Base-by-base conservation (phyloP, 2,113 vertebrate species). In the Campylomormyrus tamandua region DNA sequence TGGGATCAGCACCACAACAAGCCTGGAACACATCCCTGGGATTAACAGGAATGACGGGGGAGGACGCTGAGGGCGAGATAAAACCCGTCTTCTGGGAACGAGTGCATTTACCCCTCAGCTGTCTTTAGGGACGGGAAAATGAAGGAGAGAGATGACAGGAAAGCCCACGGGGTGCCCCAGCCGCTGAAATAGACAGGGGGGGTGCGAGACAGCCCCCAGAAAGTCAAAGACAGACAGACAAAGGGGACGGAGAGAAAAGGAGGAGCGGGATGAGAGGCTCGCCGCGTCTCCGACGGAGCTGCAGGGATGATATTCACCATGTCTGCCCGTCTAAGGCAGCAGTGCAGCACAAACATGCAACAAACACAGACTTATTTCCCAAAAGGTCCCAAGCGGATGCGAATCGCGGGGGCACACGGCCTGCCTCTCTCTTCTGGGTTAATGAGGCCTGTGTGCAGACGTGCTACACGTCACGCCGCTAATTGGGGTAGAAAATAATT, bases 401-500 rank as follows among this genome's bases (percentile, higher is more conserved):
- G 3, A 13, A 31, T 70, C 9, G 31, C 0, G 27, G 66, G 3
- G 24, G 9, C 10, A 70, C 66, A 3, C 0, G 1, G 66, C 66
- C 46, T 11, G 24, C 46, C 83, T 3, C 45, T 85, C 42, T 50
- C 45, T 6, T 13, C n/a, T 7, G 21, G 83, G 45, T 85, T 11
- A 50, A 49, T n/a, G 15, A 49, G 8, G 7, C 80, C 17, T 21
- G 2, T 11, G n/a, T n/a, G 21, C 39, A 11, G 7, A 85, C 48
- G 83, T 19, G 35, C 21, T 50, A 6, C 48, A 17, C n/a, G n/a
- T 31, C 21, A 50, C 11, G 45, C 83, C 11, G n/a, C 48, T 86
- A 86, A 86, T 86, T 48, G 48, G 83, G 45, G 46, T 46, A 13
- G 48, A 31, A 86, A 86, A 86, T 50, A 86, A 86, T 86, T 49